Percentiles rank a stretch among this genome's conserved stretches.
phyloP scores from a whole-genome alignment of 2,113 vertebrate species.

The Triplophysa dalaica region DNA sequence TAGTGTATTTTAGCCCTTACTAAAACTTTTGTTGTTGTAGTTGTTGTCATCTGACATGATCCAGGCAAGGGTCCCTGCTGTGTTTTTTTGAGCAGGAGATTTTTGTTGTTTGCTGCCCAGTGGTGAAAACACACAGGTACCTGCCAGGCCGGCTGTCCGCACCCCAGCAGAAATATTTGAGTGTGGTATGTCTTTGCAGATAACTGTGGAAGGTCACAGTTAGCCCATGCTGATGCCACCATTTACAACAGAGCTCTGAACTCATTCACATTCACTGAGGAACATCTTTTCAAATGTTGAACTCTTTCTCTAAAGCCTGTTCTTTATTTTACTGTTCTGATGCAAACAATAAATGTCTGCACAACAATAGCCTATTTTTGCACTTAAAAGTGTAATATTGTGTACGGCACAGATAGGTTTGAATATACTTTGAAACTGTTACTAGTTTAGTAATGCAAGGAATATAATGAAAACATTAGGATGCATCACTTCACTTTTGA shows the following conservation, averaged over 20 bases:
- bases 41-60: neutral
- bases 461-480: no score
- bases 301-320: no score
- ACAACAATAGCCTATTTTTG: no score
- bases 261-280: conserved; percentile 13
- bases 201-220: conserved; percentile 43
- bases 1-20: no score
- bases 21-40: neutral
- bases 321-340: no score
- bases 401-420: no score
- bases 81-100: neutral
- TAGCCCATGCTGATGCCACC: conserved; percentile 42
- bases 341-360: no score
- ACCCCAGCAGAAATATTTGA: conserved; percentile 18
- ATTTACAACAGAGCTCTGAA: conserved; percentile 34
- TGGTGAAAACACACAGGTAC: conserved; percentile 3
- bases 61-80: neutral
- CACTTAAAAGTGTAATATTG: no score
- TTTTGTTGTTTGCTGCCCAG: neutral
- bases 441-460: no score
- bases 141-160: neutral
- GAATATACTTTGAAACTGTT: no score
- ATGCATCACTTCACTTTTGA: no score
- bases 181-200: conserved; percentile 13
- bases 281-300: no score